Evolutionary conservation across 2,888 invertebrate genomes (phyloP), one percentile per base, ranked within the genome.

Genomic region (Frankliniella fusca): DNA sequence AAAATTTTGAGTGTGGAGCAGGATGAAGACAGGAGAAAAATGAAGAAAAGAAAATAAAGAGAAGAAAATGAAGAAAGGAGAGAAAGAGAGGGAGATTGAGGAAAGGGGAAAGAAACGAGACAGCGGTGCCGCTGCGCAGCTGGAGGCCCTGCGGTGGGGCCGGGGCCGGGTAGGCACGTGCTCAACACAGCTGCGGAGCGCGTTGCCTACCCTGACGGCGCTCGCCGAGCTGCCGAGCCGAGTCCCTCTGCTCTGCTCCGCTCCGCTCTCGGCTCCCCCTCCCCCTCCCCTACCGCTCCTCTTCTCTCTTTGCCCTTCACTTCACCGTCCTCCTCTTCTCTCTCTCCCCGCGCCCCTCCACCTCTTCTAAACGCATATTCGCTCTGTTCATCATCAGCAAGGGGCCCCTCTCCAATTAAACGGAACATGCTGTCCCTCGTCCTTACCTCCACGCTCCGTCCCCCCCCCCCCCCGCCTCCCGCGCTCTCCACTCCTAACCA

Each of bases 391-490:
- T 76, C 70, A 76, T 76, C 70, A 76, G 27, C 9, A 38, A 38
- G 38, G 38, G 38, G 38, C 12, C 70, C 70, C 70, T 76, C 70
- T 76, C 70, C 70, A 76, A 76, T 76, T 76, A 76, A 76, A 76
- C 70, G 70, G 70, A 76, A 76, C 70, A 76, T 27, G 70, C 70
- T 76, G 70, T 76, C 70, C 70, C 70, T 76, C 27, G 27, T 12
- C 54, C 54, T 54, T 54, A 54, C 54, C 18, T 15, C 54, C 54
- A 20, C 15, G 20, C 54, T 15, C 20, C 54, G 11, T 12, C 70
- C 23, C 70, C 27, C 70, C 70, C 65, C 65, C 70, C n/a, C 20
- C 15, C 20, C 65, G n/a, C 2, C 65, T 65, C 18, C 65, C 54
- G 18, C 54, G 54, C 18, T 3, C 38, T 23, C 23, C 70, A 76